Evolutionary conservation across 2,113 vertebrate genomes (phyloP), one percentile per base, ranked within the genome.

Genomic region (Chiloscyllium plagiosum): DNA sequence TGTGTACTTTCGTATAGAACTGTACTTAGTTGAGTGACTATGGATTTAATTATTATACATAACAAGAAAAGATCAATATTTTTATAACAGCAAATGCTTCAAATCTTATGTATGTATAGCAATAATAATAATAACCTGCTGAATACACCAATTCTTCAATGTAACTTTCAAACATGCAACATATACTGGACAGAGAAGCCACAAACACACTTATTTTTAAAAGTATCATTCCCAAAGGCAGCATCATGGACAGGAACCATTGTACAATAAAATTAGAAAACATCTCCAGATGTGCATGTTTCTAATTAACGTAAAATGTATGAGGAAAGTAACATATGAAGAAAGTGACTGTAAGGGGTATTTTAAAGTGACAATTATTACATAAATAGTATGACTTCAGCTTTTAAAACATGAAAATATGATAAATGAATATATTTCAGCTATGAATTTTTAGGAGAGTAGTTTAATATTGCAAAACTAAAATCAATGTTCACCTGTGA

Each of bases 211-310:
- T 61, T 90, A 37, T 33, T 7, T 94, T 70, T 26, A 61, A 17
- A 37, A 19, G 92, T 15, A 47, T 15, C 29, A 61, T 33, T 94
- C 66, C 66, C 37, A 69, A 94, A 94, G 37, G 37, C 65, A 94
- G 3, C 66, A 17, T 66, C 20, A 50, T 8, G 47, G 66, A 69
- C 20, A 26, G n/a, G 22, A 37, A 13, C n/a, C 65, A 94, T 42
- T 69, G 92, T 69, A 24, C 4, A 70, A 70, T 70, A 90, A 89
- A 94, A 37, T 94, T 94, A 69, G 42, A n/a, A 94, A 93, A 68
- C 69, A 26, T 69, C 42, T 22, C 20, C 65, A 69, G 19, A 13
- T 13, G 69, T 66, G 69, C 17, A 70, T 94, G 66, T 69, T 70
- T 22, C 47, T 42, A 69, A 69, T 94, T 69, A 69, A 37, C 7